Percentiles rank a stretch among this genome's conserved stretches.
phyloP scores from a whole-genome alignment of 2,888 invertebrate species.

The Thelaira solivaga region DNA sequence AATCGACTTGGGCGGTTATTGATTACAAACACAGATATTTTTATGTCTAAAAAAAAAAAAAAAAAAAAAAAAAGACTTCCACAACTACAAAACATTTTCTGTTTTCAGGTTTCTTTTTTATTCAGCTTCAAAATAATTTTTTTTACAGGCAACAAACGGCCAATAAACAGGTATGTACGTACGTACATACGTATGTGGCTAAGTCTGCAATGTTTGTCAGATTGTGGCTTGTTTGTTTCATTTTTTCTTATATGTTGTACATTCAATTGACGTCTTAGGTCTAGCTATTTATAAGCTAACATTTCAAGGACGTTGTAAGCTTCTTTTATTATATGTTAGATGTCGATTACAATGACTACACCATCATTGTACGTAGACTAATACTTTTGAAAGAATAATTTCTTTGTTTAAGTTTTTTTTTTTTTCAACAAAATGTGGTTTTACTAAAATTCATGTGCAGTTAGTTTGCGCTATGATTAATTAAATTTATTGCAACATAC shows the following conservation, averaged over 20 bases:
- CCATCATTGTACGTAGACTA: slow-evolving; percentile 1
- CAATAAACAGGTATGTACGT: slow-evolving; percentile 29
- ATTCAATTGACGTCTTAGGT: slow-evolving; percentile 49
- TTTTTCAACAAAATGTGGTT: too few species aligned
- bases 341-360: slow-evolving; percentile 44
- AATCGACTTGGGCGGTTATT: too few species aligned
- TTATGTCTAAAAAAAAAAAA: not conserved
- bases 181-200: too few species aligned
- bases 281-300: slow-evolving; percentile 50
- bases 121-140: not conserved
- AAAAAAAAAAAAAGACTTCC: slow-evolving; percentile 44
- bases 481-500: too few species aligned
- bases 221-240: slow-evolving; percentile 19
- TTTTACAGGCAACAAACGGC: slow-evolving; percentile 21
- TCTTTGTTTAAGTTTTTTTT: too few species aligned
- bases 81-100: slow-evolving; percentile 46
- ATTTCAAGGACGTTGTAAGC: slow-evolving; percentile 61
- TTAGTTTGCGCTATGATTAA: too few species aligned
- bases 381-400: slow-evolving; percentile 13
- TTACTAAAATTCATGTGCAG: too few species aligned
- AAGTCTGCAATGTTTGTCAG: too few species aligned
- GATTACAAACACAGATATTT: too few species aligned
- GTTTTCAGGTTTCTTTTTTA: slow-evolving; percentile 15
- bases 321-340: slow-evolving; percentile 47
- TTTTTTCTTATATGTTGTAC: too few species aligned